Percentiles rank a stretch among this genome's conserved stretches.
Evolutionary conservation across 2,797 vertebrate species (phyloP).

Genomic region (Pseudocheirus occidentalis): DNA sequence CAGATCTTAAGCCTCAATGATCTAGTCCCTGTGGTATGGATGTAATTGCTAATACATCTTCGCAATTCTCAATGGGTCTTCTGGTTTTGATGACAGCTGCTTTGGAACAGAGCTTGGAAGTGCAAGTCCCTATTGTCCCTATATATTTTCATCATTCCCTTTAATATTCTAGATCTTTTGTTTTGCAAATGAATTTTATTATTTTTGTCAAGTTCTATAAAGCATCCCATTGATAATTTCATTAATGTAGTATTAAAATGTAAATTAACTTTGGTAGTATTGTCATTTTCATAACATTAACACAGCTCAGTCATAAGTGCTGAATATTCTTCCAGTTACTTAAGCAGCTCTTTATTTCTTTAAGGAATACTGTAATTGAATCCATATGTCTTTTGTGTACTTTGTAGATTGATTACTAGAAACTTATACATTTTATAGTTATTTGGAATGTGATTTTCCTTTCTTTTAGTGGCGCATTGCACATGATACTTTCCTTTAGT

Average conservation of each 20-base stretch:
- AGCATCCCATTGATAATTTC: background rate
- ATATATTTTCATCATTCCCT: background rate
- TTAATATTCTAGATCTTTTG: background rate
- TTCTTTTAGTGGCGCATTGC: background rate
- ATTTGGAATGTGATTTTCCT: background rate
- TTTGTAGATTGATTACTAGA: background rate
- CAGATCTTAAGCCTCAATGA: background rate
- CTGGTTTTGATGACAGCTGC: background rate
- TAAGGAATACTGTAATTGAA: background rate
- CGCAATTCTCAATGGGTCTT: background rate
- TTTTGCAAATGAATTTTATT: background rate
- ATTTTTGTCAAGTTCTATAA: background rate
- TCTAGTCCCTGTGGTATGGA: background rate
- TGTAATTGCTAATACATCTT: background rate
- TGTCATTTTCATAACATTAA: background rate
- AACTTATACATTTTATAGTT: background rate
- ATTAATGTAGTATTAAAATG: background rate
- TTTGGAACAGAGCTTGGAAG: background rate
- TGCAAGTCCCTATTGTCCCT: background rate
- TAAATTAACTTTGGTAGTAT: background rate
- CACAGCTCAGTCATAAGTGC: background rate
- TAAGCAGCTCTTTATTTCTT: background rate
- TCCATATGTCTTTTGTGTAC: background rate
- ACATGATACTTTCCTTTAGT: background rate
- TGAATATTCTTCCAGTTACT: background rate